Conservation (phyloP, 2,888 invertebrate genomes). For the Lasioglossum figueresi region DNA sequence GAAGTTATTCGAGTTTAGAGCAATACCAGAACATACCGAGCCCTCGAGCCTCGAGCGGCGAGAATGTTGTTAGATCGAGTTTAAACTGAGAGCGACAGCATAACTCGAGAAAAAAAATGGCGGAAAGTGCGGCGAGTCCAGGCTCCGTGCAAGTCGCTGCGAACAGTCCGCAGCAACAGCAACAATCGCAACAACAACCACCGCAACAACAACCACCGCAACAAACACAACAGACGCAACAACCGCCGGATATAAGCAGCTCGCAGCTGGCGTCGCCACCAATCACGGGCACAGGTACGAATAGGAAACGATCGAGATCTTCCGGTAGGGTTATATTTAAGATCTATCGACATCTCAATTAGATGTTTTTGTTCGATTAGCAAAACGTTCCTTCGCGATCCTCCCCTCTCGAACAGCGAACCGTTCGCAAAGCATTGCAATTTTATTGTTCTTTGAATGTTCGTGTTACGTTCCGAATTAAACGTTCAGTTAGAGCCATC, state of each 20-base stretch:
- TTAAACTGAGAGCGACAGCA: background rate
- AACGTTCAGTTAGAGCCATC: background rate
- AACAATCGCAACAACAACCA: constrained; percentile 65
- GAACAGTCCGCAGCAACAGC: constrained; percentile 80
- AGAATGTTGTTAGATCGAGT: constrained; percentile 38
- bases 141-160: constrained; percentile 74
- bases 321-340: constrained; percentile 61
- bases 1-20: constrained; percentile 15
- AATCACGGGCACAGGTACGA: constrained; percentile 83
- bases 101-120: constrained; percentile 72
- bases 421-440: background rate
- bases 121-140: constrained; percentile 81
- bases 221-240: constrained; percentile 73
- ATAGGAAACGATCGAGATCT: constrained; percentile 62
- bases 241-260: constrained; percentile 83
- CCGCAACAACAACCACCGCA: constrained; percentile 64
- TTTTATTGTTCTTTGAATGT: background rate
- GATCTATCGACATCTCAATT: constrained; percentile 46
- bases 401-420: background rate
- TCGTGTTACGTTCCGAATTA: background rate
- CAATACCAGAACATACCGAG: constrained; percentile 7
- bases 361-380: constrained; percentile 35
- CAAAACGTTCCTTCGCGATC: background rate
- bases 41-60: background rate
- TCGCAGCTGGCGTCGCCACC: constrained; percentile 82